Evolutionary conservation across 2,888 invertebrate genomes (phyloP), one percentile per base, ranked within the genome.

Genomic region (Orgyia antiqua): DNA sequence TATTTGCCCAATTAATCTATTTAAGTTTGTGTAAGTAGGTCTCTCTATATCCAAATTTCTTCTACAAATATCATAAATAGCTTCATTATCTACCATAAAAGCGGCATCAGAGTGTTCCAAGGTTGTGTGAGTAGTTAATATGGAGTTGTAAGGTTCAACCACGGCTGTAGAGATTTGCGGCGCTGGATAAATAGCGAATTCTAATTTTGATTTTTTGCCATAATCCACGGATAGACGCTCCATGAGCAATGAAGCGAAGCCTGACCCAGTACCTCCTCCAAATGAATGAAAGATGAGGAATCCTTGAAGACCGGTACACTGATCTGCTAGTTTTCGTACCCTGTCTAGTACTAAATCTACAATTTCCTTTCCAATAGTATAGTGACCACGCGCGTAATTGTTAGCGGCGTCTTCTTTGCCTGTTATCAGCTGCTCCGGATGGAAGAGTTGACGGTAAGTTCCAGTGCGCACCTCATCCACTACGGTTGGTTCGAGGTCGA

Each of bases 391-490:
- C 17, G 98, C 98, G 63, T 98, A 98, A 80, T 98, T 98, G 78
- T 98, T 98, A 37, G 98, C 98, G 6, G 98, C 97, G 67, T 97
- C 97, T 78, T 97, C 97, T 74, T 98, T 98, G 35, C 97, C 97
- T 6, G 96, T 96, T 66, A 97, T 96, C 48, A 97, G 88, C 74
- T 98, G 97, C 72, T 98, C 97, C 0, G 97, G 98, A 68, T 98
- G 98, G 89, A 98, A 98, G 48, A 98, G 89, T 70, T 96, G 96
- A 24, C 96, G 89, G 86, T 98, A 98, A n/a, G 95, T 95, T 45
- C 96, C 96, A 27, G 95, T 95, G 55, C 96, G 92, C 19, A 96
- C 95, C 76, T 96, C 95, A 73, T 96, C 94, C 27, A 98, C 96
- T 34, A 98, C 98, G 32, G 97, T 97, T 13, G 98, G 98, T 77